phyloP scores from a whole-genome alignment of 2,797 vertebrate genomes.

The Delichon dasypus region DNA sequence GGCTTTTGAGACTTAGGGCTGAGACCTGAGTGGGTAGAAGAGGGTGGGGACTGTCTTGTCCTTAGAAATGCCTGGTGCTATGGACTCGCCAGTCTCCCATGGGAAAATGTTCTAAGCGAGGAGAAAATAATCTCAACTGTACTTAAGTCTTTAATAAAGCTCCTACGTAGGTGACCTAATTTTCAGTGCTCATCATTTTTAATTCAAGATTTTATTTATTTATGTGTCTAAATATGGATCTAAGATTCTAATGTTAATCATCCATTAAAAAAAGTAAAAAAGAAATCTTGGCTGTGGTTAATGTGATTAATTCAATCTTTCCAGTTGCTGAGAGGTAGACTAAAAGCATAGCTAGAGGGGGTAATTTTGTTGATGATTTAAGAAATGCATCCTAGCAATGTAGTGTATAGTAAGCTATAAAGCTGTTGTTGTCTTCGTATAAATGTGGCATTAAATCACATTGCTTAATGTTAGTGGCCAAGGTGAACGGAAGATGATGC shows the following conservation, averaged over 20 bases:
- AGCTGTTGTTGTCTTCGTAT: neutral
- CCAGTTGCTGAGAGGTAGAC: neutral
- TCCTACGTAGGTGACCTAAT: neutral
- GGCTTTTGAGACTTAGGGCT: neutral
- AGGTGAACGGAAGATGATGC: neutral
- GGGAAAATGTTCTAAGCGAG: neutral
- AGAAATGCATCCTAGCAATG: neutral
- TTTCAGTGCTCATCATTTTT: neutral
- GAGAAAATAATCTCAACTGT: neutral
- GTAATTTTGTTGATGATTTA: constrained; percentile 26
- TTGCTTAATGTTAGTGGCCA: neutral
- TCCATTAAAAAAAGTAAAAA: neutral
- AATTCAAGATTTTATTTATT: neutral
- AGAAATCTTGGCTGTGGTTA: neutral
- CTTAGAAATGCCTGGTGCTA: fast-evolving
- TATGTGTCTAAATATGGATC: neutral
- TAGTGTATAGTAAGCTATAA: neutral
- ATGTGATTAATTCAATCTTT: neutral
- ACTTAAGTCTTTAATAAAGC: neutral
- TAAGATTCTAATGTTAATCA: neutral
- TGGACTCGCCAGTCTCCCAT: neutral
- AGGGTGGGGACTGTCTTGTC: neutral
- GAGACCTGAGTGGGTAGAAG: neutral
- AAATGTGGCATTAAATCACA: neutral
- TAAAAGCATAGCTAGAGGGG: neutral